These are phyloP conservation scores for Prorops nasuta DNA, from an alignment of 1,140 invertebrate genomes.

Conservation along the genomic window DNA sequence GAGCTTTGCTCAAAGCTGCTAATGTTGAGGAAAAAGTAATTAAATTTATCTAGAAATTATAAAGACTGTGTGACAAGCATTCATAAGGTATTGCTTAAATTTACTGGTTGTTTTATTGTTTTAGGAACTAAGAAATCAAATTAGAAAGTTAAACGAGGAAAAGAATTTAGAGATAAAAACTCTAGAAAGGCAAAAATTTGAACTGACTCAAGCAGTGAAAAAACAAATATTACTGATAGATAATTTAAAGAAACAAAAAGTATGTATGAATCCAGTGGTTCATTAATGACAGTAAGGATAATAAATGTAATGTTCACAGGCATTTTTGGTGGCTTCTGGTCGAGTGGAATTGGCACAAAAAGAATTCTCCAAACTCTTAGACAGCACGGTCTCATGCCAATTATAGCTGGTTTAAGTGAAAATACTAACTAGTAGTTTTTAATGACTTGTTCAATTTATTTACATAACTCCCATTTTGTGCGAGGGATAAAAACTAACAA, in stretches of 20 bases:
- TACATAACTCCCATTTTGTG: constrained; percentile 44
- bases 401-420: neutral
- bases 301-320: constrained; percentile 34
- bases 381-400: constrained; percentile 35
- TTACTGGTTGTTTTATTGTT: too few relatives aligned
- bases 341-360: constrained; percentile 47
- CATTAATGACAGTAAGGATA: neutral
- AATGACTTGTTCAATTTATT: constrained; percentile 34
- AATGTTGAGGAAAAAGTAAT: constrained; percentile 56
- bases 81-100: constrained; percentile 5
- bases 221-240: constrained; percentile 57
- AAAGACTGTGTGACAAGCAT: constrained; percentile 10
- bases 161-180: constrained; percentile 43
- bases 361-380: constrained; percentile 53
- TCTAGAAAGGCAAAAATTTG: constrained; percentile 53
- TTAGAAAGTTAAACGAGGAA: constrained; percentile 49
- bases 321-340: constrained; percentile 47
- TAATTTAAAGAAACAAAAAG: constrained; percentile 60
- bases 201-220: constrained; percentile 56
- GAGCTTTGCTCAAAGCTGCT: constrained; percentile 41
- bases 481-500: constrained; percentile 41
- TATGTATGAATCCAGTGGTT: too few relatives aligned
- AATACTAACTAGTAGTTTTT: constrained; percentile 1
- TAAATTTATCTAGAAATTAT: constrained; percentile 6
- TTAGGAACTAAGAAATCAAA: constrained; percentile 52